phyloP scores from a whole-genome alignment of 2,113 vertebrate genomes.

The Eptesicus fuscus region DNA sequence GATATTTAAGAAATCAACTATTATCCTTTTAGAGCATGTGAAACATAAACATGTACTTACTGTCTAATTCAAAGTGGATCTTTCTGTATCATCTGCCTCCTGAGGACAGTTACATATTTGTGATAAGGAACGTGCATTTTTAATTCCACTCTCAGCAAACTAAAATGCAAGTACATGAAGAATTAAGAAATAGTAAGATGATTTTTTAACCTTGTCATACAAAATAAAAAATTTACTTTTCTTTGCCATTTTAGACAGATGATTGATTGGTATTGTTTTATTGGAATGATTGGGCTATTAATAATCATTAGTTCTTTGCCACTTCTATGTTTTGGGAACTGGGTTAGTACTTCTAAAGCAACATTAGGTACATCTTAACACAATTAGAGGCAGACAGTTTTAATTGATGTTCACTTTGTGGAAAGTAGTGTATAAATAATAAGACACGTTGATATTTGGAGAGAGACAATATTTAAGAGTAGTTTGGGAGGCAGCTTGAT shows the following conservation, averaged over 20 bases:
- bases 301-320: constrained; percentile 49
- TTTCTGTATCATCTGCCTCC: neutral
- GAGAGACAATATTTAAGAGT: constrained; percentile 34
- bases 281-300: constrained; percentile 21
- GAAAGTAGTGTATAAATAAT: constrained; percentile 41
- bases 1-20: constrained; percentile 3
- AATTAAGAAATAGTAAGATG: neutral
- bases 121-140: constrained; percentile 12
- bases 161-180: constrained; percentile 2
- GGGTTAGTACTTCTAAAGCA: constrained; percentile 23
- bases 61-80: neutral
- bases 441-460: constrained; percentile 49
- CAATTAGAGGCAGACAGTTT: constrained; percentile 36
- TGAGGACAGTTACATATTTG: neutral
- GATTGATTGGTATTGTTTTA: constrained; percentile 35
- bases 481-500: constrained; percentile 15
- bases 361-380: constrained; percentile 6
- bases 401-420: constrained; percentile 52
- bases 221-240: constrained; percentile 46
- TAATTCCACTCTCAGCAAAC: constrained; percentile 36
- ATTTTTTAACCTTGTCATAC: constrained; percentile 39
- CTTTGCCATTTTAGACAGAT: neutral
- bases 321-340: constrained; percentile 22
- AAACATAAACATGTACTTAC: neutral
- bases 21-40: neutral